Evolutionary conservation across 1,140 invertebrate species (phyloP).

Genomic region (Drosophila pseudoobscura): DNA sequence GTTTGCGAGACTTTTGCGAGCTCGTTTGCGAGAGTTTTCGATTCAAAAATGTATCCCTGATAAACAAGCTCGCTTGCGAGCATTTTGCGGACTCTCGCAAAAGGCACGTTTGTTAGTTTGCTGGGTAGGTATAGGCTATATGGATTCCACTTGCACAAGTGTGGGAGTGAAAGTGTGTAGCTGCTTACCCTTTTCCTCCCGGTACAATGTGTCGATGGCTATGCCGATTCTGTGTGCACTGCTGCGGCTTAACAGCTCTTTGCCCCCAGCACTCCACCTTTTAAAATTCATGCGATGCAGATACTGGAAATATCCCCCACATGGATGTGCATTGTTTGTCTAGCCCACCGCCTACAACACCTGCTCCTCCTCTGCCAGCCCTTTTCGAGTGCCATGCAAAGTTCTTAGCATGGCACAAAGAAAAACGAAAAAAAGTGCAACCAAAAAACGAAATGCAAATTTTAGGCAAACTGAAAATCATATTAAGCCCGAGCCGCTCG

Average conservation of each 20-base stretch:
- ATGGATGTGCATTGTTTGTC: constrained; percentile 28
- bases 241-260: constrained; percentile 46
- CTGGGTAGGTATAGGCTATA: background rate
- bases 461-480: constrained; percentile 54
- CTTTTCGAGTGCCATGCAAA: constrained; percentile 22
- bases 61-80: too few species aligned
- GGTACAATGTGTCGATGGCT: constrained; percentile 35
- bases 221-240: constrained; percentile 41
- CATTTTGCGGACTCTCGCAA: too few species aligned
- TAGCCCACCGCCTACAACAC: constrained; percentile 7
- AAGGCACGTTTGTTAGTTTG: too few species aligned
- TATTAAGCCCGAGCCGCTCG: constrained; percentile 39
- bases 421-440: constrained; percentile 41
- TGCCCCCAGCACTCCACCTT: background rate
- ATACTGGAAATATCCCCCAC: constrained; percentile 16
- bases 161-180: background rate
- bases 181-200: constrained; percentile 5
- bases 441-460: constrained; percentile 42
- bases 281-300: constrained; percentile 1
- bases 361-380: background rate
- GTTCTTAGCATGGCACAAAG: constrained; percentile 11
- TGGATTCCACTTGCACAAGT: constrained; percentile 1
- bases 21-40: too few species aligned
- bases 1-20: too few species aligned
- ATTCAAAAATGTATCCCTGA: too few species aligned